These are phyloP conservation scores for Troides aeacus DNA, from an alignment of 2,888 invertebrate genomes.

Conservation along the genomic window DNA sequence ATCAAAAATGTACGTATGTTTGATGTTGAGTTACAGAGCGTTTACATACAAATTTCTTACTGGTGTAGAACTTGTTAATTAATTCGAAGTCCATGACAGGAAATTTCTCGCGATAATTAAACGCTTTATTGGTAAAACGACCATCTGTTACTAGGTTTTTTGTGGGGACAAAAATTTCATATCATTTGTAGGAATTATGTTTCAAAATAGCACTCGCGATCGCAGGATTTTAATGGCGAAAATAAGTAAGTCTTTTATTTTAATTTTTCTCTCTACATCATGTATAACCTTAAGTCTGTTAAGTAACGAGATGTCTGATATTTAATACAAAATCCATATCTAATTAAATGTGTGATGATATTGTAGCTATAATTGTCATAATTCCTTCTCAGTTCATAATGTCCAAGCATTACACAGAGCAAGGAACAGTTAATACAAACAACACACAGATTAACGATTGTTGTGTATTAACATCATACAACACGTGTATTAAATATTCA, in stretches of 20 bases:
- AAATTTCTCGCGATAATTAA: conserved; percentile 78
- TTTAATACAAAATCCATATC: conserved; percentile 60
- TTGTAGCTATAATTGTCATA: conserved; percentile 69
- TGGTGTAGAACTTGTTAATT: too few relatives aligned
- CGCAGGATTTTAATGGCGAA: not conserved
- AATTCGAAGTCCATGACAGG: conserved; percentile 53
- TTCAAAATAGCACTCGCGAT: not conserved
- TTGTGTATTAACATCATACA: too few relatives aligned
- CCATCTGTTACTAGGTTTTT: not conserved
- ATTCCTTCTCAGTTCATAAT: conserved; percentile 58
- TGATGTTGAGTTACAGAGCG: not conserved
- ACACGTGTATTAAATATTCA: too few relatives aligned
- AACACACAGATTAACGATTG: too few relatives aligned
- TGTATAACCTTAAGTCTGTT: too few relatives aligned
- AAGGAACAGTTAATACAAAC: too few relatives aligned
- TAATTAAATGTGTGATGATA: conserved; percentile 75
- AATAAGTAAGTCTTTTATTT: conserved; percentile 1
- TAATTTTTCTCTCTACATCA: too few relatives aligned
- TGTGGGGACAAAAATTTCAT: not conserved
- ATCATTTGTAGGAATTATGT: not conserved
- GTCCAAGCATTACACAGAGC: too few relatives aligned
- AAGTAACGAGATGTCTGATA: too few relatives aligned
- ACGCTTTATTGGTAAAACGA: not conserved
- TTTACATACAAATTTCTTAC: not conserved
- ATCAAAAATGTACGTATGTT: conserved; percentile 4